These are phyloP conservation scores for Amblyraja radiata DNA, from an alignment of 2,797 vertebrate genomes.

Conservation along the genomic window DNA sequence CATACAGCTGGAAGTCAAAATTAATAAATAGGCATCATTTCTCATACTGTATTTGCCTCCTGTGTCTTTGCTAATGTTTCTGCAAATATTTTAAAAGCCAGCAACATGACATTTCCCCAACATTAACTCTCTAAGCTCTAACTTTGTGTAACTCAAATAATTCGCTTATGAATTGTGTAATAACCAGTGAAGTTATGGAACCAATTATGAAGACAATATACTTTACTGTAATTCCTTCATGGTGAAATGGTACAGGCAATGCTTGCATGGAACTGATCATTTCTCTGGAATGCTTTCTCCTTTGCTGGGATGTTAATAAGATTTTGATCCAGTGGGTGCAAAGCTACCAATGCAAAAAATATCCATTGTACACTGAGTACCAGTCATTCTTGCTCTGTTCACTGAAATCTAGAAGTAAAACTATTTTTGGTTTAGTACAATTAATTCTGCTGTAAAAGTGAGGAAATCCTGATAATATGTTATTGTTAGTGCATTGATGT, in stretches of 20 bases:
- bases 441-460: neutral
- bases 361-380: neutral
- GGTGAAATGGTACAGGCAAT: neutral
- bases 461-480: neutral
- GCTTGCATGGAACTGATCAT: neutral
- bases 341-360: neutral
- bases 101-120: neutral
- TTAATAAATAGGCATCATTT: slow-evolving; percentile 27
- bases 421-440: neutral
- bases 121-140: neutral
- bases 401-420: neutral
- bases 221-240: neutral
- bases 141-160: neutral
- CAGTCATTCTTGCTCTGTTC: neutral
- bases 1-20: slow-evolving; percentile 1
- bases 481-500: neutral
- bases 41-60: neutral
- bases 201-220: neutral
- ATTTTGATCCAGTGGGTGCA: neutral
- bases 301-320: too few species aligned
- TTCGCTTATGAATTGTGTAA: neutral
- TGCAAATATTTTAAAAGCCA: slow-evolving; percentile 24
- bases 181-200: neutral
- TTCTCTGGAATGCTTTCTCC: neutral
- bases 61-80: slow-evolving; percentile 5